phyloP scores from a whole-genome alignment of 2,797 vertebrate genomes.

The Rhyacichthys aspro region DNA sequence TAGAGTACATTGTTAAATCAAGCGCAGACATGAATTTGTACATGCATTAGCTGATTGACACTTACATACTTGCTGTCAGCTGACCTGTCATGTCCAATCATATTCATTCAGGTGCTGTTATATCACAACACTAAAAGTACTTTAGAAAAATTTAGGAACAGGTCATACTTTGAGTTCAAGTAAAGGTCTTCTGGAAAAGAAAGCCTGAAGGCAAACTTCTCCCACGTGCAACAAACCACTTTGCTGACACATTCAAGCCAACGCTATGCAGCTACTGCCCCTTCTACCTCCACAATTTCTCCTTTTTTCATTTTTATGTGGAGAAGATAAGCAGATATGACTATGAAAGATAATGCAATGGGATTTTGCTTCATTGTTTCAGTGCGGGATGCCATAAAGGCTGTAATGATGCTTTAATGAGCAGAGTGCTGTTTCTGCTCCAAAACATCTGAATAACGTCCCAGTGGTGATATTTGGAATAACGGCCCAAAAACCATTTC shows the following conservation, averaged over 20 bases:
- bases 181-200: not conserved
- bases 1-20: not conserved
- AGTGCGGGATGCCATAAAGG: too few relatives aligned
- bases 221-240: not conserved
- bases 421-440: not conserved
- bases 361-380: not conserved
- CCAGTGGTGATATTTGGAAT: slow-evolving; percentile 5
- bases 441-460: not conserved
- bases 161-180: not conserved
- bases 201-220: not conserved
- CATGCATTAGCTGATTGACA: slow-evolving; percentile 7
- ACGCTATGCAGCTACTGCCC: not conserved
- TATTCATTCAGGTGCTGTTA: not conserved
- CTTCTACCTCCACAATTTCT: not conserved
- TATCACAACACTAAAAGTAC: not conserved
- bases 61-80: not conserved
- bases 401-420: not conserved
- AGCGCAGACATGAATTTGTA: not conserved
- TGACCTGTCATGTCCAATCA: not conserved
- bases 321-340: not conserved
- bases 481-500: slow-evolving; percentile 1
- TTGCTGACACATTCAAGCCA: slow-evolving; percentile 3
- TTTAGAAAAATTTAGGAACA: too few relatives aligned
- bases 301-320: not conserved
- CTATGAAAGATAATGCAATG: not conserved